Percentiles rank a stretch among this genome's conserved stretches.
Conservation (phyloP, 2,113 vertebrate species). For the Cariama cristata region DNA sequence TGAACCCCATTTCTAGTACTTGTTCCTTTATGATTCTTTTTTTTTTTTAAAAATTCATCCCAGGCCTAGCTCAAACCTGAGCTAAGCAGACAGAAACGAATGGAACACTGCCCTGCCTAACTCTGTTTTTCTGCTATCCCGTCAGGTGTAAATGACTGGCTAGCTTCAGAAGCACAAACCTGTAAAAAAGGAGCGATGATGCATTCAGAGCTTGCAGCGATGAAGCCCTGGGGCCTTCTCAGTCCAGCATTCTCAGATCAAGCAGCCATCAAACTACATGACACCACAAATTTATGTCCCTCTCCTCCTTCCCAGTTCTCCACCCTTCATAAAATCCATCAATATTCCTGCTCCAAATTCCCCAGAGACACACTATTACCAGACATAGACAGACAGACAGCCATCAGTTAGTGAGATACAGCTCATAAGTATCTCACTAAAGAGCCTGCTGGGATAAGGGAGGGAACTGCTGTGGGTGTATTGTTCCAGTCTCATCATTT, state of each 20-base stretch:
- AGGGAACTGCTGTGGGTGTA: conserved; percentile 43
- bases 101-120: background rate
- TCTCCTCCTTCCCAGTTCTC: background rate
- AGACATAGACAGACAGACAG: background rate
- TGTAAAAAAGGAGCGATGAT: background rate
- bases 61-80: background rate
- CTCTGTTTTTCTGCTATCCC: background rate
- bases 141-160: background rate
- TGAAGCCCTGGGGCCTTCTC: conserved; percentile 4
- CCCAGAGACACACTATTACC: background rate
- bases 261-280: background rate
- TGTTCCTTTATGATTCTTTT: background rate
- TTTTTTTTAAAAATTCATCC: background rate
- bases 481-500: conserved; percentile 39
- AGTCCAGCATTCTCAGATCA: background rate
- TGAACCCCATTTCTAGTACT: background rate
- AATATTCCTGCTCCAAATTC: background rate
- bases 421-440: background rate
- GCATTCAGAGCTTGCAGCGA: background rate
- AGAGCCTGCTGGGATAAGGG: background rate
- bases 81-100: conserved; percentile 2
- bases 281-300: background rate
- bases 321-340: background rate
- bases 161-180: background rate
- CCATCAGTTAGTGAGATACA: background rate